Evolutionary conservation across 2,113 vertebrate genomes (phyloP).

Genomic region (Podarcis cretensis): DNA sequence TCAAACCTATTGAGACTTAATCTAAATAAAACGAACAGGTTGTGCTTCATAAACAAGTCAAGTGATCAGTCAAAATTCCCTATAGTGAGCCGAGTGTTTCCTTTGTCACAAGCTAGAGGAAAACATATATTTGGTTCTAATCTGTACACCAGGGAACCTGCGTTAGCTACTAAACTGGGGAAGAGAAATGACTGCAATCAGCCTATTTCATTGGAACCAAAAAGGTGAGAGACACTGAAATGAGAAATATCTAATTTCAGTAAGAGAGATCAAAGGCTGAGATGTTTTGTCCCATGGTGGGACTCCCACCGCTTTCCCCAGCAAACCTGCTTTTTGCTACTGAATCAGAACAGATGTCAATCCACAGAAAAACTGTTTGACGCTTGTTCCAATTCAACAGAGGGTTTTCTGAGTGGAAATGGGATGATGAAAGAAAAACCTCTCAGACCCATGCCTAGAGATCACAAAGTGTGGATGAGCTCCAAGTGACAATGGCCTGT

Average conservation of each 20-base stretch:
- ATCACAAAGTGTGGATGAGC: too few species aligned
- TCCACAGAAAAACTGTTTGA: too few species aligned
- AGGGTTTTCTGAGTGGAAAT: too few species aligned
- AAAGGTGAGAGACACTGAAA: background rate
- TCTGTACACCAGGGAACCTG: constrained; percentile 29
- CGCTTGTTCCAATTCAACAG: too few species aligned
- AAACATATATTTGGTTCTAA: constrained; percentile 54
- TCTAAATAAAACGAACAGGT: constrained; percentile 63
- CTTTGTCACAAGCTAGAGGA: constrained; percentile 38
- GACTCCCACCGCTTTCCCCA: too few species aligned
- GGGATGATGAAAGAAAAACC: too few species aligned
- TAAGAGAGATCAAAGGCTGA: background rate
- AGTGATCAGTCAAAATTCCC: constrained; percentile 52
- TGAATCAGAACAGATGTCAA: too few species aligned
- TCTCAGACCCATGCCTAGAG: too few species aligned
- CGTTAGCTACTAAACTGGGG: background rate
- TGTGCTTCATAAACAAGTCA: constrained; percentile 68
- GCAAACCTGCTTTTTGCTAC: too few species aligned
- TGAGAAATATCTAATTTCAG: background rate
- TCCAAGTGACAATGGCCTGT: background rate
- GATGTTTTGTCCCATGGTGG: too few species aligned
- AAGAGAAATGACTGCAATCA: background rate
- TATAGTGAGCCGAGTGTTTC: constrained; percentile 32
- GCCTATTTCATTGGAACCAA: background rate
- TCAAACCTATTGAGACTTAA: constrained; percentile 58